phyloP scores from a whole-genome alignment of 1,140 invertebrate species.

The Apis florea region DNA sequence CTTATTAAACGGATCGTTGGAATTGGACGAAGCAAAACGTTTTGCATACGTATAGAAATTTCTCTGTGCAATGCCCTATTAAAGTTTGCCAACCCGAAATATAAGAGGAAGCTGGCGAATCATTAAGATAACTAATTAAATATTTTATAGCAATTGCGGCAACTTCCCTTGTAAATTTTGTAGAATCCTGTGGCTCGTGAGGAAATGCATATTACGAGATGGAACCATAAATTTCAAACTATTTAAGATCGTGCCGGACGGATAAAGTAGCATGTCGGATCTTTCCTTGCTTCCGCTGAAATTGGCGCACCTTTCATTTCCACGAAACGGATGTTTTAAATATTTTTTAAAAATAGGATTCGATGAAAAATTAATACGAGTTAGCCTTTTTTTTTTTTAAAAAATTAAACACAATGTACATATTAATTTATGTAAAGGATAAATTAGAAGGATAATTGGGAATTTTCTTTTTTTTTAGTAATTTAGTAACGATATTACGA shows the following conservation, averaged over 20 bases:
- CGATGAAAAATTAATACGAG: too few species aligned
- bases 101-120: constrained; percentile 38
- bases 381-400: too few species aligned
- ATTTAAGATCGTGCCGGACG: constrained; percentile 24
- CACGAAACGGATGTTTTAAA: not conserved
- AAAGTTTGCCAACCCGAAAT: constrained; percentile 51
- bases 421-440: too few species aligned
- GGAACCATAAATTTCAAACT: constrained; percentile 66
- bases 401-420: too few species aligned
- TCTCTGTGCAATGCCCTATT: constrained; percentile 3
- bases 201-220: constrained; percentile 48
- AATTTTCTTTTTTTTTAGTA: not conserved
- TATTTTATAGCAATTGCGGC: constrained; percentile 58
- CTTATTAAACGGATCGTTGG: too few species aligned
- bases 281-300: not conserved
- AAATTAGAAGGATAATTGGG: too few species aligned
- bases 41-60: not conserved
- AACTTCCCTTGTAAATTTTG: constrained; percentile 65
- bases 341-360: not conserved
- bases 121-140: constrained; percentile 69
- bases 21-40: not conserved
- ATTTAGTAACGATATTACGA: not conserved
- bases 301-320: not conserved
- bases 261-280: constrained; percentile 18
- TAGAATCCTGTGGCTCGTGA: constrained; percentile 31